phyloP scores from a whole-genome alignment of 2,113 vertebrate genomes.

The Zosterops pallidus region DNA sequence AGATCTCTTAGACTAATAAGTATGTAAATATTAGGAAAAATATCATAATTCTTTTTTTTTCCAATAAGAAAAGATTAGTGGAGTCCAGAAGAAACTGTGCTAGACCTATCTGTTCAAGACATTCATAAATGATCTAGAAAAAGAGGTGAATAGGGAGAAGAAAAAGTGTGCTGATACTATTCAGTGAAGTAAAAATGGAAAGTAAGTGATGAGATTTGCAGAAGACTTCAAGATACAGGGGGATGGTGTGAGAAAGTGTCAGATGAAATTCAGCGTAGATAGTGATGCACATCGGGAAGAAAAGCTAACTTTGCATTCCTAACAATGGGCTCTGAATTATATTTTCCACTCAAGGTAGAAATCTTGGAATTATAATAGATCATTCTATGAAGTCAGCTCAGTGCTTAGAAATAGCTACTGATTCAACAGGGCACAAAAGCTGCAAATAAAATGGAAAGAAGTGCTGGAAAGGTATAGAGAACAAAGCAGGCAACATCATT shows the following conservation, averaged over 20 bases:
- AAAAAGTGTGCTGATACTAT: neutral
- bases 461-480: neutral
- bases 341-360: neutral
- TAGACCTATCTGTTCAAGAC: neutral
- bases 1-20: neutral
- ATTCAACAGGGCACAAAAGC: neutral
- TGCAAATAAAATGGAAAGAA: neutral
- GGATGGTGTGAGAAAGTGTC: neutral
- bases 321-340: neutral
- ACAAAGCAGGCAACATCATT: neutral
- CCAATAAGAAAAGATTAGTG: neutral
- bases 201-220: neutral
- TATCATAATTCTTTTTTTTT: neutral
- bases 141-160: neutral
- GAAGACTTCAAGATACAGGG: neutral
- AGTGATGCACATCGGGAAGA: neutral
- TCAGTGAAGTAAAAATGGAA: neutral
- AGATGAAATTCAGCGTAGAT: neutral
- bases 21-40: neutral
- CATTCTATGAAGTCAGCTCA: neutral
- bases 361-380: neutral
- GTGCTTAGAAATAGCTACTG: neutral
- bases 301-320: neutral
- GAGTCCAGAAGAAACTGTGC: neutral
- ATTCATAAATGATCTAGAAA: neutral